Evolutionary conservation across 2,888 invertebrate genomes (phyloP), one percentile per base, ranked within the genome.

Genomic region (Plagodis pulveraria): DNA sequence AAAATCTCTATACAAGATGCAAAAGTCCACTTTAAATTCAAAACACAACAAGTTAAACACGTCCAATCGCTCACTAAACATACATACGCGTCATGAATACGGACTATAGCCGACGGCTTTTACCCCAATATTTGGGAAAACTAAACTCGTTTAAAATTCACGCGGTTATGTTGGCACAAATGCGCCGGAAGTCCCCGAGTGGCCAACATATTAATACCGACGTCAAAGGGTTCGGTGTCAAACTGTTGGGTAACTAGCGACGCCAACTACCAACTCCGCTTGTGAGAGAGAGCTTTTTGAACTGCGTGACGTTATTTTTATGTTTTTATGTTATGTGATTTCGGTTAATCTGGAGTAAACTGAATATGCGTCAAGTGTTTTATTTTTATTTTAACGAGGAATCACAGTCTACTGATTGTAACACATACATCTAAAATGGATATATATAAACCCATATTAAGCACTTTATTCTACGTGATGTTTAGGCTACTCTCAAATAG

Each of bases 61-160:
- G 8, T 34, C 44, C 22, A 36, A 36, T 36, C 36, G 36, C 36
- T n/a, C 10, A 41, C 10, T 9, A 10, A 41, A 41, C 36, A 36
- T 36, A 2, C 41, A n/a, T n/a, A n/a, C 12, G 10, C 34, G 47
- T 47, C 47, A 40, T 44, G 49, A 50, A 43, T 36, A 11, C 44
- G 8, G 12, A 5, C 22, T 11, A 36, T 40, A 35, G 49, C 35
- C 22, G 34, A 6, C 40, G 44, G 45, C 38, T 40, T 48, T 55
- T 54, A 46, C 42, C 45, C 45, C 47, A 42, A 45, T 45, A 49
- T 52, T 56, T 34, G 48, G 46, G 43, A 50, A 62, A 58, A 62
- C 55, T 58, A 56, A 62, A 62, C 58, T 65, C 54, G 58, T 56
- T 61, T 54, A 56, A 51, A 50, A 56, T 54, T 56, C 49, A 56